Percentiles rank a stretch among this genome's conserved stretches.
These are phyloP conservation scores for Austrolebias charrua DNA, from an alignment of 2,797 vertebrate species.

Conservation along the genomic window DNA sequence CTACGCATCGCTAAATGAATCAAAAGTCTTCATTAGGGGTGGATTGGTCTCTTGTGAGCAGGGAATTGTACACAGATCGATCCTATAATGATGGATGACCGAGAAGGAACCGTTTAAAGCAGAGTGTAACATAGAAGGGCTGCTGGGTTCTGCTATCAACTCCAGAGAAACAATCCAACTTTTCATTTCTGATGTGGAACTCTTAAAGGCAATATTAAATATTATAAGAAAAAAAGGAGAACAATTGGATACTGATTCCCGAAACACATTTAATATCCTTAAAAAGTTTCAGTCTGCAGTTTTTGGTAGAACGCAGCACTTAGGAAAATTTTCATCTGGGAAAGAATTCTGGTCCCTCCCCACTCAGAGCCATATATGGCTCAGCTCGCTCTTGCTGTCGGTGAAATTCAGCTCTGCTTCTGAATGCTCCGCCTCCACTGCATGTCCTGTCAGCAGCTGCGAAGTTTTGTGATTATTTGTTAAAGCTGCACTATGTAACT, in stretches of 20 bases:
- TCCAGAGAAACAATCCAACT: neutral
- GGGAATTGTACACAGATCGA: conserved; percentile 47
- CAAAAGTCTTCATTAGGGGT: conserved; percentile 65
- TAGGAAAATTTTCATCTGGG: too few relatives aligned
- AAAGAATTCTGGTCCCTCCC: too few relatives aligned
- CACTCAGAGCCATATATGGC: too few relatives aligned
- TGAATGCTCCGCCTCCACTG: too few relatives aligned
- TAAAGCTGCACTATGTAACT: too few relatives aligned
- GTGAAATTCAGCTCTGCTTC: too few relatives aligned
- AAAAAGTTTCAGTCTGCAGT: too few relatives aligned
- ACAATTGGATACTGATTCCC: neutral
- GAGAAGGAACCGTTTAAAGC: conserved; percentile 11
- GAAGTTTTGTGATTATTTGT: too few relatives aligned
- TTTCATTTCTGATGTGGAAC: neutral
- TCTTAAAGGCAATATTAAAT: neutral
- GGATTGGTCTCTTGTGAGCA: conserved; percentile 49
- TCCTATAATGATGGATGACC: conserved; percentile 40
- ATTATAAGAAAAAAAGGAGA: neutral
- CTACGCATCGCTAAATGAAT: conserved; percentile 60
- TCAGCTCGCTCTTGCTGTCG: too few relatives aligned
- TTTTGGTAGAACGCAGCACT: too few relatives aligned
- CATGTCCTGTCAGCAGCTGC: too few relatives aligned
- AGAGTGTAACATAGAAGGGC: conserved; percentile 1
- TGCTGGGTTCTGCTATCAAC: conserved; percentile 3
- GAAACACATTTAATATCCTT: neutral